phyloP scores from a whole-genome alignment of 2,888 invertebrate genomes.

The Hydroisotoma schaefferi region DNA sequence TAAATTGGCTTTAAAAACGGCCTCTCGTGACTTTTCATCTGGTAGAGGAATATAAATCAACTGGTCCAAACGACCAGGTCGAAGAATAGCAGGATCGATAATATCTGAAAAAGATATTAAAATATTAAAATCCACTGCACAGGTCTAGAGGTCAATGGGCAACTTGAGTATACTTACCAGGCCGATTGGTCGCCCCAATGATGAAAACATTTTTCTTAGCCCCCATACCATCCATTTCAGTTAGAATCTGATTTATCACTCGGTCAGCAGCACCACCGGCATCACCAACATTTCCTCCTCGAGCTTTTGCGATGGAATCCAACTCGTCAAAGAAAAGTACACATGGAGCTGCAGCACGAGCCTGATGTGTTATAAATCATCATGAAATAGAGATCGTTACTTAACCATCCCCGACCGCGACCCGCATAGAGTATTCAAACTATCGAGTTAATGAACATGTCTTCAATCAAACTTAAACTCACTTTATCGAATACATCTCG shows the following conservation, averaged over 20 bases:
- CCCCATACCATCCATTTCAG: conserved; percentile 99
- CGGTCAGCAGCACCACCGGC: conserved; percentile 98
- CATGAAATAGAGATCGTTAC: conserved; percentile 24
- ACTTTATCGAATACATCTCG: conserved; percentile 99
- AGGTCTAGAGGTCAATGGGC: background rate
- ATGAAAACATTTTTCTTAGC: conserved; percentile 99
- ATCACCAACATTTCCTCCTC: conserved; percentile 95
- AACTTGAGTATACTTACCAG: conserved; percentile 53
- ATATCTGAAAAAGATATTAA: conserved; percentile 69
- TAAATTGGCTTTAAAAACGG: conserved; percentile 91
- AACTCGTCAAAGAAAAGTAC: conserved; percentile 99
- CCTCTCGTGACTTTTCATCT: conserved; percentile 95
- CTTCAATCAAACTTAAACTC: conserved; percentile 39
- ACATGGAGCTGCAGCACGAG: conserved; percentile 97
- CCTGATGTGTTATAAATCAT: conserved; percentile 64
- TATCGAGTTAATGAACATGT: background rate
- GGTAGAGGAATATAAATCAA: conserved; percentile 99
- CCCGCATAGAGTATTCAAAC: no score
- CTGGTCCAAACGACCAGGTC: conserved; percentile 98
- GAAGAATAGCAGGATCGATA: conserved; percentile 97
- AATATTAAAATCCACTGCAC: no score
- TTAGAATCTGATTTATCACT: conserved; percentile 98
- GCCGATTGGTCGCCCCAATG: conserved; percentile 91
- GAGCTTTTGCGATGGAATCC: conserved; percentile 98
- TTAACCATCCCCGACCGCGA: no score